Evolutionary conservation across 2,113 vertebrate genomes (phyloP).

Genomic region (Alouatta palliata): DNA sequence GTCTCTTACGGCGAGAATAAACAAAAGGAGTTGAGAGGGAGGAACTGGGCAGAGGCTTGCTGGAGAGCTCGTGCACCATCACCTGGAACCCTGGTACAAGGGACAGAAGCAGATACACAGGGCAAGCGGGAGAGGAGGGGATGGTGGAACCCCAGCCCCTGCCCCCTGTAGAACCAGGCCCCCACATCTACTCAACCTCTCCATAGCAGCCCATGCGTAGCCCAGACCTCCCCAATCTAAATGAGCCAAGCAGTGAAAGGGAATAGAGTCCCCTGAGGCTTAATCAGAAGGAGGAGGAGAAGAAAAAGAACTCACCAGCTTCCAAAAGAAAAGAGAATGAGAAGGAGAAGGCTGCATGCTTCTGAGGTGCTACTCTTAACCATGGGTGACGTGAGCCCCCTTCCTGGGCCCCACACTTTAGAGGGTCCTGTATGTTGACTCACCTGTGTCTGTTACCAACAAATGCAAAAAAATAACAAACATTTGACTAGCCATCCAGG

Average conservation of each 20-base stretch:
- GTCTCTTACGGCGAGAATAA: not conserved
- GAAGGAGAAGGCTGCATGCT: not conserved
- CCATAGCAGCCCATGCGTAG: too few relatives aligned
- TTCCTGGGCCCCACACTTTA: not conserved
- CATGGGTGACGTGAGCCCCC: not conserved
- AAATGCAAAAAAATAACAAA: not conserved
- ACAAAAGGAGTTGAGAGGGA: not conserved
- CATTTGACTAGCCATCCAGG: not conserved
- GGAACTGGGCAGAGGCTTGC: not conserved
- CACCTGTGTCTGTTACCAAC: not conserved
- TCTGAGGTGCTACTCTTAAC: not conserved
- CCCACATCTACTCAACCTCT: not conserved
- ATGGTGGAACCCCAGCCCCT: not conserved
- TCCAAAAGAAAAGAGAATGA: not conserved
- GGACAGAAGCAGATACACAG: not conserved
- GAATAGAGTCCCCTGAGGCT: not conserved
- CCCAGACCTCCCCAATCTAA: not conserved
- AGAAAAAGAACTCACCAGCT: not conserved
- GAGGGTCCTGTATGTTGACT: not conserved
- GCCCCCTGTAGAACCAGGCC: not conserved
- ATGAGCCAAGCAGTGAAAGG: not conserved
- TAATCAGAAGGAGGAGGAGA: not conserved
- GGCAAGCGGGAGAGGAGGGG: not conserved
- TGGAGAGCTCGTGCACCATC: not conserved
- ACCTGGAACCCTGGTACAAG: not conserved